phyloP scores from a whole-genome alignment of 2,888 invertebrate species.

The Brachypterus glaber region DNA sequence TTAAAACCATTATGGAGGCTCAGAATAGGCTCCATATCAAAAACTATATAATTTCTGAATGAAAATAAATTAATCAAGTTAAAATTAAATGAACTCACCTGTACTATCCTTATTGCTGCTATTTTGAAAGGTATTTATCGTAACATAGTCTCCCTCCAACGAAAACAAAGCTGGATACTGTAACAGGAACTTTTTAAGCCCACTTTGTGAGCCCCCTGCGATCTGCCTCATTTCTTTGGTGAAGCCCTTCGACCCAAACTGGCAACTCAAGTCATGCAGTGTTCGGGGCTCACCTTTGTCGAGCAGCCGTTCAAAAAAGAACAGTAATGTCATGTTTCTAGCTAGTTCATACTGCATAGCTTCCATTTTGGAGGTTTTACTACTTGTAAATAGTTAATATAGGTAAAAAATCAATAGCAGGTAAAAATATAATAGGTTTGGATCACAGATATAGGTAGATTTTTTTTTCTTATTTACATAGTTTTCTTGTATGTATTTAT shows the following conservation, averaged over 20 bases:
- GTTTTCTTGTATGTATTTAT: constrained; percentile 15
- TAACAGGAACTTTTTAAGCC: constrained; percentile 90
- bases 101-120: constrained; percentile 49
- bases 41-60: no score
- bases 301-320: constrained; percentile 96
- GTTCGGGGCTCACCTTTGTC: constrained; percentile 94
- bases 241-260: constrained; percentile 98
- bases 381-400: no score
- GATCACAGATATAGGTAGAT: no score
- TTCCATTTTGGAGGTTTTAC: constrained; percentile 57
- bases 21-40: no score
- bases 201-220: constrained; percentile 90
- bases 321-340: constrained; percentile 90
- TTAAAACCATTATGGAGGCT: no score
- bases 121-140: constrained; percentile 69
- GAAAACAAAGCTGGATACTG: constrained; percentile 95
- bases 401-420: no score
- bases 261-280: constrained; percentile 95
- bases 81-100: constrained; percentile 29
- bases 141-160: constrained; percentile 87
- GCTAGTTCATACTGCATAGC: constrained; percentile 90
- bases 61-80: no score
- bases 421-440: no score
- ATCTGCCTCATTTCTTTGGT: constrained; percentile 98
- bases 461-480: no score